Base-by-base conservation (phyloP, 2,888 invertebrate species). In the Hetaerina titia region DNA sequence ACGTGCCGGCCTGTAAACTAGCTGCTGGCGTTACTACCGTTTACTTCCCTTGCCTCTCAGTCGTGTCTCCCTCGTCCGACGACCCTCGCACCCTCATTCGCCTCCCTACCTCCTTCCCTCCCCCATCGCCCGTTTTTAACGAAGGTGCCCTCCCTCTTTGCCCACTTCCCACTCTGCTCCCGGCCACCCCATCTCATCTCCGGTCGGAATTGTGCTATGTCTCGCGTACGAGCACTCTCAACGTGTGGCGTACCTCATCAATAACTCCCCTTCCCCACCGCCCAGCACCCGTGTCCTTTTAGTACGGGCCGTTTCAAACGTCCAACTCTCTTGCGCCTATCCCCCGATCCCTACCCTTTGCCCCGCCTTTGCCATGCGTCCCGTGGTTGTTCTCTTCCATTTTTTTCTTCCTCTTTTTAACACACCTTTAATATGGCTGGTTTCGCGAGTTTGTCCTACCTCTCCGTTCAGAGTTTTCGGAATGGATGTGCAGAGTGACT, bases 1-100 rank as follows among this genome's bases (percentile, higher is more conserved):
- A 92, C 92, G 74, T 92, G 92, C 92, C 56, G 64, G 69, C 74
- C 92, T 92, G 92, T 92, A 74, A 92, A 92, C 92, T 92, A 92
- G 92, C 92, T 92, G 69, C 92, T 74, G 92, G 69, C 92, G 92
- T 74, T 56, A 92, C 92, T 92, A 74, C 92, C 69, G 92, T 92
- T 74, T 69, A 56, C 92, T 74, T 90, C 56, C 63, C 63, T 63
- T 25, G 25, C 69, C 60, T 60, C 60, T 60, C 45, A 45, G 45
- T 45, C 45, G 45, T 45, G 45, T 45, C 17, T 60, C 60, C 60
- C 17, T 4, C 11, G 60, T 17, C 11, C 60, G 13, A 17, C 60
- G 11, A 60, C 60, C 60, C 60, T 60, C 45, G 45, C 45, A 45
- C 45, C 45, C 45, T 60, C 60, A 1, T 60, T 60, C 60, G 60